Evolutionary conservation across 2,888 invertebrate species (phyloP).

Genomic region (Agrotis ipsilon): DNA sequence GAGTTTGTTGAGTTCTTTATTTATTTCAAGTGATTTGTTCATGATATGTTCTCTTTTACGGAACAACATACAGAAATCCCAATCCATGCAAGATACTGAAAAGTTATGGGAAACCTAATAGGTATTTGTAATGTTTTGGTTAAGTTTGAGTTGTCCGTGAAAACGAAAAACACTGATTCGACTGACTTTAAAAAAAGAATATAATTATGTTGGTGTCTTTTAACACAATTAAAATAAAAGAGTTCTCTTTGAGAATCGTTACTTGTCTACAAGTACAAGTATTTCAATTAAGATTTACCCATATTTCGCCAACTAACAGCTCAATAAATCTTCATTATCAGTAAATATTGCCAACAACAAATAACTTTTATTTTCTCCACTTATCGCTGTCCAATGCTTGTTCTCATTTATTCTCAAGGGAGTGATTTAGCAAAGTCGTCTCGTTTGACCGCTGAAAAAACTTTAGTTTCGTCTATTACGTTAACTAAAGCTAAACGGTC

Average conservation of each 20-base stretch:
- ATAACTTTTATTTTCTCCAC: slow-evolving; percentile 37
- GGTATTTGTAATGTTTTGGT: too few relatives aligned
- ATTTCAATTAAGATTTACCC: too few relatives aligned
- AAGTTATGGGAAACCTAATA: too few relatives aligned
- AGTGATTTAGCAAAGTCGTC: slow-evolving; percentile 12
- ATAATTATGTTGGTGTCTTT: background rate
- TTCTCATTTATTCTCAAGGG: slow-evolving; percentile 17
- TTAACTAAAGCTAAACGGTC: slow-evolving; percentile 18
- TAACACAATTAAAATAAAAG: background rate
- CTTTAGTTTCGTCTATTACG: slow-evolving; percentile 7
- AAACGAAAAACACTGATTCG: too few relatives aligned
- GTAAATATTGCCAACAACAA: background rate
- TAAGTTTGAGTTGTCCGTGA: too few relatives aligned
- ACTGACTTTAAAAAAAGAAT: background rate
- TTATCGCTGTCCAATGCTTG: background rate
- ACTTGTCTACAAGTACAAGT: too few relatives aligned
- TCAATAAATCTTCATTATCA: background rate
- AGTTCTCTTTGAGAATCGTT: too few relatives aligned
- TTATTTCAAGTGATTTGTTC: too few relatives aligned
- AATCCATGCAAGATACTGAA: too few relatives aligned
- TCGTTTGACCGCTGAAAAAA: slow-evolving; percentile 22
- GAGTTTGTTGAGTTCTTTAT: background rate
- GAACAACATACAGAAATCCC: too few relatives aligned
- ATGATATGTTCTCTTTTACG: too few relatives aligned
- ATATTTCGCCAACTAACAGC: background rate